A percentile compares a stretch with the other conserved stretches of the same genome.
Conservation (phyloP, 2,797 vertebrate genomes). For the Arctocebus calabarensis region DNA sequence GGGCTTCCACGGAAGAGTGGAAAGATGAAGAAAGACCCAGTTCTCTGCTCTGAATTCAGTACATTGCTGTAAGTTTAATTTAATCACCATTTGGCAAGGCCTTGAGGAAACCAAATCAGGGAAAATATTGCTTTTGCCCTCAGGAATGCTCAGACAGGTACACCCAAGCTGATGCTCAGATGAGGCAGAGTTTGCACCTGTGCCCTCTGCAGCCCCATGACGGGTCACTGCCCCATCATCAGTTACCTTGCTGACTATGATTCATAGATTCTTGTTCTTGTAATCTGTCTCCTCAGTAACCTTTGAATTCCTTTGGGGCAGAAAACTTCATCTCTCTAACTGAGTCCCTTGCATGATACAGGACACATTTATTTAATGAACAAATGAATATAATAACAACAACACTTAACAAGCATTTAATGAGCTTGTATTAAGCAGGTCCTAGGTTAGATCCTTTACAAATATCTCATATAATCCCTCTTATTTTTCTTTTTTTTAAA, state of each 20-base stretch:
- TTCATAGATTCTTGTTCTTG: not conserved
- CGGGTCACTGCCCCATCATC: too few relatives aligned
- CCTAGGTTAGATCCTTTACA: not conserved
- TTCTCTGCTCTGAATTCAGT: not conserved
- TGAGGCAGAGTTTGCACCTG: not conserved
- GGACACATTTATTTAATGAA: not conserved
- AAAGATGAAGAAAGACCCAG: not conserved
- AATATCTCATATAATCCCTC: not conserved
- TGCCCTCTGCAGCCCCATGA: not conserved
- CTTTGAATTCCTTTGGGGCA: not conserved
- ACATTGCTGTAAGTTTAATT: not conserved
- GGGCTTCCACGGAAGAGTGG: not conserved
- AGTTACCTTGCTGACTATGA: not conserved
- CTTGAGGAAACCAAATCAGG: not conserved
- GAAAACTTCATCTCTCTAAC: not conserved
- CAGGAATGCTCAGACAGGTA: not conserved
- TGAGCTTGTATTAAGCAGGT: not conserved
- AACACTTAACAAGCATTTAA: not conserved
- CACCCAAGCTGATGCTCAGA: not conserved
- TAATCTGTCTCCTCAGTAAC: not conserved
- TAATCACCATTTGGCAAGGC: not conserved
- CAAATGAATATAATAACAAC: not conserved
- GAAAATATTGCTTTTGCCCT: not conserved
- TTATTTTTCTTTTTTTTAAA: too few relatives aligned
- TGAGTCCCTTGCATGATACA: not conserved